Base-by-base conservation (phyloP, 2,888 invertebrate species). In the Macrosoma leucophasiata region DNA sequence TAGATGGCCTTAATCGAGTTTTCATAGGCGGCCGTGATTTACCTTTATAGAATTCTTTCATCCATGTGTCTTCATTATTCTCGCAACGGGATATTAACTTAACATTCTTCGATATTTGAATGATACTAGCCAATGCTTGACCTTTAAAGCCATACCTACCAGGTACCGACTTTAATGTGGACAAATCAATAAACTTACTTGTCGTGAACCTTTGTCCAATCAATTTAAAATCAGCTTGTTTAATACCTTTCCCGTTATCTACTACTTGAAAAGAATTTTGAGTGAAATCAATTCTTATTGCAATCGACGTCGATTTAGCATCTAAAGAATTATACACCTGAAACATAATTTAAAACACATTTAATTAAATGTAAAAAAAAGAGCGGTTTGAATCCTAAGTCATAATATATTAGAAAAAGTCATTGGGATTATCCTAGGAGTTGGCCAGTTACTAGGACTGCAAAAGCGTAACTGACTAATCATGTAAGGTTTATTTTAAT, bases 241-340 rank as follows among this genome's bases (percentile, higher is more conserved):
- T 49, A 15, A 94, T 87, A 2, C 94, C 94, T 48, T 44, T 50
- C 2, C 94, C 94, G 77, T 94, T 92, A 60, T 94, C 94, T 20
- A 93, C 84, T 4, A 94, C 90, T 85, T 91, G 91, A 45, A 94
- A 82, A 46, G 82, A 85, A 50, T 84, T 85, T 40, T 86, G 79
- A 34, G 73, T 59, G 13, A 89, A 66, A 62, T 92, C 78, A 13
- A 93, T 61, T 53, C 92, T 81, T 30, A 93, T 81, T 11, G 91
- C 91, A 35, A 94, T 86, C 13, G 89, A 88, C 10, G 87, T 88
- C 1, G 93, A 87, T 42, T 85, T 84, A 6, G 91, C 91, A 69
- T 92, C 91, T 41, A 93, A 61, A 13, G 91, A 85, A 70, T 93
- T 93, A 41, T 87, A 77, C 15, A 91, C 85, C 91, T 91, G 41